Base-by-base conservation (phyloP, 2,888 invertebrate species). In the Aricia artaxerxes region DNA sequence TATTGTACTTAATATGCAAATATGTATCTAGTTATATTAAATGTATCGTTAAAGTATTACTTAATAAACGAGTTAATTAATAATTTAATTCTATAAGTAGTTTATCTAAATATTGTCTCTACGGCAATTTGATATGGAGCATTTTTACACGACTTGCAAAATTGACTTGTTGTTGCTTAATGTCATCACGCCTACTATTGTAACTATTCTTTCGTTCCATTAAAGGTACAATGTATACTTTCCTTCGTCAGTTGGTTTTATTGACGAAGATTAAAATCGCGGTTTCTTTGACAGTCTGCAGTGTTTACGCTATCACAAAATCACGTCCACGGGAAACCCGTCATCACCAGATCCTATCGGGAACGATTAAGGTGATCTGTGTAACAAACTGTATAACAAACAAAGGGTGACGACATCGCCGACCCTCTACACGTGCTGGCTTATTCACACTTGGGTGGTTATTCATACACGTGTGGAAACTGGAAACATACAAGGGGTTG, bases 401-500 rank as follows among this genome's bases (percentile, higher is more conserved):
- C 80, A 80, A 82, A 60, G 83, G 82, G 81, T 81, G 81, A 82
- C 80, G 77, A 79, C 82, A 81, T 83, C 83, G 83, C 79, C 73
- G 24, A 24, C 24, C 79, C 77, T 80, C 81, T 79, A 81, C 83
- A 79, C 83, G 82, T 82, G 84, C 83, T 72, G 60, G 78, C 60
- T 69, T 79, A 81, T 80, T 81, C 80, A 79, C 69, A 69, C 38
- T 69, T 6, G 69, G 69, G 13, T 1, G 69, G 69, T 24, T 24
- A 24, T 24, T 24, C 24, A 24, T 24, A 24, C 24, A 16, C 69
- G 11, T 69, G 35, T 13, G 35, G 13, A 69, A 69, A 16, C 31
- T 64, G 31, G 11, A 31, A 9, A 31, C 64, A 11, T 64, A 61
- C 61, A 61, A 7, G 64, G 57, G 57, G 16, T 16, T 57, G 13